Base-by-base conservation (phyloP, 64 coral and sea anemone species). In the Porites lutea region DNA sequence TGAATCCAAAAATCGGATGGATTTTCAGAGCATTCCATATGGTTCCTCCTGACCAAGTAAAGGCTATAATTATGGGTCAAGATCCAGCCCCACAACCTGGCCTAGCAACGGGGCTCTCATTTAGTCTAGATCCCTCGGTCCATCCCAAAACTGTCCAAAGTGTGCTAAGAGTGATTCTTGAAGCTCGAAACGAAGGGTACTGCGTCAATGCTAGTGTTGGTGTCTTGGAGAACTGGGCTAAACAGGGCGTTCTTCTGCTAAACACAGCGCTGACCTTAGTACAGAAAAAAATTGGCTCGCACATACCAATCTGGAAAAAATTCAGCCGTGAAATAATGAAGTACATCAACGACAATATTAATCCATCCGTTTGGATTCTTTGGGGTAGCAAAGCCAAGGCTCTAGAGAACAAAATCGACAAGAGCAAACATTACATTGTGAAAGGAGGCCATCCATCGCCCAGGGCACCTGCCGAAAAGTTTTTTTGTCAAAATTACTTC, bases 1-100 rank as follows among this genome's bases (percentile, higher is more conserved):
- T 65, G 62, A 65, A 65, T 65, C 62, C 62, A 65, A 65, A 65
- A 65, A 65, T 65, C 14, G 62, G 62, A 65, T 65, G 62, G 62
- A 65, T 65, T 19, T 65, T 65, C 62, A 57, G 54, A 57, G 54
- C 54, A 0, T 57, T 57, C 54, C 54, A 57, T 12, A 57, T 57
- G 54, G 54, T 65, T 65, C 62, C 62, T 16, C 62, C 62, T 18
- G 62, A 19, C 13, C 13, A 65, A 65, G 62, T 65, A 13, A 65
- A 65, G 62, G 62, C 62, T 16, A 65, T 65, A 14, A 65, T 65
- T 16, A 65, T 65, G 62, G 62, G 62, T 19, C 62, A 65, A 13
- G 62, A 65, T 65, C 62, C 62, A 14, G 62, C 62, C 13, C 62
- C 62, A 18, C 62, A 65, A 65, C 62, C 62, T 4, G 62, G 62